These are phyloP conservation scores for Therioaphis trifolii DNA, from an alignment of 2,888 invertebrate genomes.

Conservation along the genomic window DNA sequence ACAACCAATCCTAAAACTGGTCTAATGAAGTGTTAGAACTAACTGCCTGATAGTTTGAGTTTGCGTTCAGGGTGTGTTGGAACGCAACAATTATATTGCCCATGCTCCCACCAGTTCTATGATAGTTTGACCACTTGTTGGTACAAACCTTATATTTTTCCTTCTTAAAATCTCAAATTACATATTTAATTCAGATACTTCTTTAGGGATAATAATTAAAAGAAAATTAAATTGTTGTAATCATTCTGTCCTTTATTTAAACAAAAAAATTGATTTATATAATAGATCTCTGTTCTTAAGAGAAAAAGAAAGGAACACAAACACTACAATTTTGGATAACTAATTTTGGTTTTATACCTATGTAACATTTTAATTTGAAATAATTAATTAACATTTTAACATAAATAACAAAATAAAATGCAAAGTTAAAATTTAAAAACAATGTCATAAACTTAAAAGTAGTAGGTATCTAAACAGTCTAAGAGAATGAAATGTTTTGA, in stretches of 20 bases:
- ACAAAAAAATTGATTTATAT: not conserved
- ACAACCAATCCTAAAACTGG: no score
- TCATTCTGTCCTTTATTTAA: constrained; percentile 23
- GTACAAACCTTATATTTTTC: no score
- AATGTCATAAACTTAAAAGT: constrained; percentile 44
- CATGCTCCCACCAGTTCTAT: no score
- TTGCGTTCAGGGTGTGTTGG: no score
- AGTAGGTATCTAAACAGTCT: constrained; percentile 53
- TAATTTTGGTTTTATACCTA: constrained; percentile 4
- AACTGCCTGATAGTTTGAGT: no score
- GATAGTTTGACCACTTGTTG: no score
- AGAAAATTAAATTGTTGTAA: not conserved
- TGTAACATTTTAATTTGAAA: constrained; percentile 64
- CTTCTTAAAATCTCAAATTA: no score
- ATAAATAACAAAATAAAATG: constrained; percentile 57
- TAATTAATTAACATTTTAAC: constrained; percentile 54
- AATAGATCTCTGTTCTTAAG: not conserved
- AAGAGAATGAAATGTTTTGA: constrained; percentile 45
- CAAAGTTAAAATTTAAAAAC: constrained; percentile 53
- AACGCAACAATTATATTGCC: no score
- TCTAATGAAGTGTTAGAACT: no score
- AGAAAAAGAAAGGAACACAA: not conserved
- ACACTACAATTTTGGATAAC: constrained; percentile 37
- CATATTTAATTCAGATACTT: no score
- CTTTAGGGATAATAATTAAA: not conserved